phyloP scores from a whole-genome alignment of 2,113 vertebrate genomes.

The Colinus virginianus region DNA sequence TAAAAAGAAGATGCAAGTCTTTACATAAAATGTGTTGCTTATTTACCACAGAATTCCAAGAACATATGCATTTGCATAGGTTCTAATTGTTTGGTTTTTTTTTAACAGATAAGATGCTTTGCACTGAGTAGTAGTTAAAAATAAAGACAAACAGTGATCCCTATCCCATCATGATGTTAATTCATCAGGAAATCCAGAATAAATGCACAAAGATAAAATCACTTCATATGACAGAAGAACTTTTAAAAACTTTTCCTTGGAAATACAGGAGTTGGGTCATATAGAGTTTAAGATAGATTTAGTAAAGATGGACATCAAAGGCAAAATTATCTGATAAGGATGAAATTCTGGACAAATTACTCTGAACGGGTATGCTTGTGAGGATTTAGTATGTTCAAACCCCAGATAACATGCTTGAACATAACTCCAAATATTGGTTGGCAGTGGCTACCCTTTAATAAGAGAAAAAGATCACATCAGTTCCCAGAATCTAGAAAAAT shows the following conservation, averaged over 20 bases:
- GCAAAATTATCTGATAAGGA: background rate
- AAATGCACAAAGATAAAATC: background rate
- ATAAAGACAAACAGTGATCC: background rate
- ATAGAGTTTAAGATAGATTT: background rate
- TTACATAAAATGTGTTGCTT: background rate
- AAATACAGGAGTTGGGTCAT: background rate
- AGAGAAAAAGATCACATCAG: background rate
- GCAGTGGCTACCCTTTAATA: background rate
- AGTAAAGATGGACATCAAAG: background rate
- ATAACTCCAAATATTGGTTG: background rate
- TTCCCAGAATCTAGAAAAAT: background rate
- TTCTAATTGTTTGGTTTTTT: conserved; percentile 48
- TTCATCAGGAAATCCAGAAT: conserved; percentile 45
- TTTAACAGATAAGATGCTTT: conserved; percentile 29
- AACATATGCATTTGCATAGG: background rate
- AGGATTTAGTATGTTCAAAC: background rate
- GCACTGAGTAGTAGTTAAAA: conserved; percentile 38
- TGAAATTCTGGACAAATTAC: background rate
- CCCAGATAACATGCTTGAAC: background rate
- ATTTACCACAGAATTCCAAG: conserved; percentile 32
- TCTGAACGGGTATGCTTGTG: background rate
- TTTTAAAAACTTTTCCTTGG: background rate
- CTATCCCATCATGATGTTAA: background rate
- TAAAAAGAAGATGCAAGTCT: conserved; percentile 55
- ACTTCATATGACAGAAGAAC: background rate